Conservation (phyloP, 92 coral and sea anemone species). For the Pocillopora meandrina region DNA sequence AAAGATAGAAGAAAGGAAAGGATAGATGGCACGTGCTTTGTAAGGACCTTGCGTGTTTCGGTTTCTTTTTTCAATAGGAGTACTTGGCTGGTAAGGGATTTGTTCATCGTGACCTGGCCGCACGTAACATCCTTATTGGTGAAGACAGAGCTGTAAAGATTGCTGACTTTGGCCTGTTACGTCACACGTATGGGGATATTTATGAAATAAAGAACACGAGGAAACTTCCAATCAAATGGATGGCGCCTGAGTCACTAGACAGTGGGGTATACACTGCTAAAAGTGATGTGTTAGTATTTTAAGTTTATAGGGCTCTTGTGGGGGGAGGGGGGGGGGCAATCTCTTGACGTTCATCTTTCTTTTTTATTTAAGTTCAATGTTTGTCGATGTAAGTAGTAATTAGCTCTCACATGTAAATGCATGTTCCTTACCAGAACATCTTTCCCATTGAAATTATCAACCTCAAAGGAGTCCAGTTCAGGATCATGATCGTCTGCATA, state of each 20-base stretch:
- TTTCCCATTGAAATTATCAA: too few species aligned
- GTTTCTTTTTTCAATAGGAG: background rate
- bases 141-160: constrained; percentile 33
- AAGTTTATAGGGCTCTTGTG: background rate
- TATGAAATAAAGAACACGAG: constrained; percentile 1
- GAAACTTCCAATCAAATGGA: constrained; percentile 42
- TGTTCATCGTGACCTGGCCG: constrained; percentile 36
- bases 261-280: constrained; percentile 22
- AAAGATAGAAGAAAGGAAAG: too few species aligned
- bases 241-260: constrained; percentile 34
- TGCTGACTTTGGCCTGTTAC: constrained; percentile 34
- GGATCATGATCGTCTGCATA: too few species aligned
- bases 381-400: too few species aligned
- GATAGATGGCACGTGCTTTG: too few species aligned
- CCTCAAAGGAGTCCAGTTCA: too few species aligned
- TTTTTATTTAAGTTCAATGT: too few species aligned
- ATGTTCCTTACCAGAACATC: too few species aligned
- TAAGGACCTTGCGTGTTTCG: too few species aligned
- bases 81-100: constrained; percentile 31
- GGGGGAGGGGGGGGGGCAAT: background rate
- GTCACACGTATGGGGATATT: constrained; percentile 14
- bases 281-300: constrained; percentile 39
- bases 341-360: background rate
- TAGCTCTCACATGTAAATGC: too few species aligned
- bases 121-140: constrained; percentile 29